phyloP scores from a whole-genome alignment of 2,113 vertebrate species.

The Syngnathus scovelli region DNA sequence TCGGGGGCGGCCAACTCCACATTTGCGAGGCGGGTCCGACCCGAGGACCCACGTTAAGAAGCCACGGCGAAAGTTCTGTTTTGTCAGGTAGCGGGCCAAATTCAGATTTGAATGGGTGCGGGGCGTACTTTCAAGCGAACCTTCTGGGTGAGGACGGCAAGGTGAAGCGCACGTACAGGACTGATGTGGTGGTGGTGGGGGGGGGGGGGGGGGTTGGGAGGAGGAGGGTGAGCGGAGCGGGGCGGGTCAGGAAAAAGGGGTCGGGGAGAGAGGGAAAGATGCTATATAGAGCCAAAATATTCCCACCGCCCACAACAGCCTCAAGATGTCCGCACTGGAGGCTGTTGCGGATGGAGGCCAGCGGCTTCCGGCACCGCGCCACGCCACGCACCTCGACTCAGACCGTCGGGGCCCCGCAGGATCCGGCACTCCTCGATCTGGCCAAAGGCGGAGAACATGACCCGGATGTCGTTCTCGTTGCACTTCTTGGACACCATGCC shows the following conservation, averaged over 20 bases:
- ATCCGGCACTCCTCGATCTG: conserved; percentile 99
- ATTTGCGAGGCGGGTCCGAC: too few species aligned
- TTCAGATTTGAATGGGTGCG: background rate
- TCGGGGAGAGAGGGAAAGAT: conserved; percentile 26
- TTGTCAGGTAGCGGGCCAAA: too few species aligned
- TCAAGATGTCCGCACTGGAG: conserved; percentile 29
- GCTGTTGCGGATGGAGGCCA: conserved; percentile 13
- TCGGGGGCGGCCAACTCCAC: too few species aligned
- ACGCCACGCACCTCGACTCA: conserved; percentile 88
- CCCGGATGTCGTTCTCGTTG: conserved; percentile 99
- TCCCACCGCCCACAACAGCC: conserved; percentile 34
- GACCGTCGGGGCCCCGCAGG: conserved; percentile 93
- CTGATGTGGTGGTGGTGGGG: background rate
- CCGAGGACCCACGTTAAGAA: too few species aligned
- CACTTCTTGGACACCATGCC: conserved; percentile 99
- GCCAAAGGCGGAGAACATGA: conserved; percentile 98
- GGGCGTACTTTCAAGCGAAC: background rate
- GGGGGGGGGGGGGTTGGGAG: background rate
- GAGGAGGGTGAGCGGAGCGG: background rate
- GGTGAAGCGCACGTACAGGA: conserved; percentile 4
- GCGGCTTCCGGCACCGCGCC: conserved; percentile 2
- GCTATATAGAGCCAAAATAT: conserved; percentile 50
- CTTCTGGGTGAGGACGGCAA: background rate
- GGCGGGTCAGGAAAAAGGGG: conserved; percentile 6
- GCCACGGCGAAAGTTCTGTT: too few species aligned